phyloP scores from a whole-genome alignment of 1,140 invertebrate species.

The Sycophila sp. region DNA sequence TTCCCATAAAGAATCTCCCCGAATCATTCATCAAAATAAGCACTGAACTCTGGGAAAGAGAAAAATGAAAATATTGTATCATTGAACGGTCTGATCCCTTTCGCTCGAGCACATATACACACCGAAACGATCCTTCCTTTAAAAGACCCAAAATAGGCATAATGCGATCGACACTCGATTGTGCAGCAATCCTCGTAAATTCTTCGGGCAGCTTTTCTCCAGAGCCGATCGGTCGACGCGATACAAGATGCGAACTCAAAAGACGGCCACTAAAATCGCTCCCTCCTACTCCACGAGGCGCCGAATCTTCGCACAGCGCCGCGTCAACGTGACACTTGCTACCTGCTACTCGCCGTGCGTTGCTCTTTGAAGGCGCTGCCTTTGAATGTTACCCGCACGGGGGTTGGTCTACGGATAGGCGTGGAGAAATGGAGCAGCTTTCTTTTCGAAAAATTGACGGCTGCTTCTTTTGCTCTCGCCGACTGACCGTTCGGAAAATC shows the following conservation, averaged over 20 bases:
- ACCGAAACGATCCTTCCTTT: not conserved
- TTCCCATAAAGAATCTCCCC: not conserved
- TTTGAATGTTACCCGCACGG: too few relatives aligned
- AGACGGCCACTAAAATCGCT: constrained; percentile 42
- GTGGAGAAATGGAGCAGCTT: not conserved
- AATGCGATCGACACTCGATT: constrained; percentile 22
- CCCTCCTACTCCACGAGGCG: too few relatives aligned
- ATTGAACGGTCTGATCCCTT: not conserved
- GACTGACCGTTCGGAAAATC: not conserved
- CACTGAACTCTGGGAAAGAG: not conserved
- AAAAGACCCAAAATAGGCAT: not conserved
- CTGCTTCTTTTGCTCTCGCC: not conserved
- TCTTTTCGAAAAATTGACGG: not conserved
- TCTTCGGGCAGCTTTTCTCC: not conserved
- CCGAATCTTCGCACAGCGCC: not conserved
- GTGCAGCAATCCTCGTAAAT: not conserved
- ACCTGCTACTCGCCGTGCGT: constrained; percentile 53
- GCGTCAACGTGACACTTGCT: constrained; percentile 52
- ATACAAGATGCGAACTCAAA: constrained; percentile 38
- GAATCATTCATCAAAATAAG: constrained; percentile 30
- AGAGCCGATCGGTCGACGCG: constrained; percentile 44
- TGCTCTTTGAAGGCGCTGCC: too few relatives aligned
- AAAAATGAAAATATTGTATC: constrained; percentile 6
- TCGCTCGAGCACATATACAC: not conserved
- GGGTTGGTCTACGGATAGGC: too few relatives aligned